Conservation (phyloP, 2,113 vertebrate genomes). For the Plotosus lineatus region DNA sequence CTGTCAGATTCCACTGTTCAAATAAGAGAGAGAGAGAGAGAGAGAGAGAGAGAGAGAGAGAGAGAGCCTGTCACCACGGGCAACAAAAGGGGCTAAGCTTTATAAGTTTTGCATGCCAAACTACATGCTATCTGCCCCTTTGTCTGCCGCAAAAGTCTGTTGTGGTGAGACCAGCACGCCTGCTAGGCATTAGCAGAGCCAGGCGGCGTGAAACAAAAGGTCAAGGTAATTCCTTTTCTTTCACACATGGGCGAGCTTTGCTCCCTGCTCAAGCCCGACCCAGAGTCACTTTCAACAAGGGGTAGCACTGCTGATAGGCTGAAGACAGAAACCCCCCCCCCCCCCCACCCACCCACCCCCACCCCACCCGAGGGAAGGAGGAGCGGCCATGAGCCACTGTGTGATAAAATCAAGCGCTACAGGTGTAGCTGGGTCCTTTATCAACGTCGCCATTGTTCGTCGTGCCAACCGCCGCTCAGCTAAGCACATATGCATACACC, state of each 20-base stretch:
- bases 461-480: constrained; percentile 38
- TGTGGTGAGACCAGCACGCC: constrained; percentile 58
- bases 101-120: constrained; percentile 57
- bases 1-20: constrained; percentile 49
- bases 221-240: constrained; percentile 53
- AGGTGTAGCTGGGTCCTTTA: constrained; percentile 60
- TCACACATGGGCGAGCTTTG: constrained; percentile 47
- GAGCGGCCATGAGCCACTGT: constrained; percentile 19
- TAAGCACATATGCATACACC: constrained; percentile 1
- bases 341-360: no score
- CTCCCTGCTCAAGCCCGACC: constrained; percentile 45
- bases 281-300: constrained; percentile 53
- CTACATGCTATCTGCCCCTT: constrained; percentile 53
- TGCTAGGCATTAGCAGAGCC: constrained; percentile 58
- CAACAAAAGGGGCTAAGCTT: constrained; percentile 48
- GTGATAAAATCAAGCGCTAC: constrained; percentile 61
- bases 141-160: constrained; percentile 53
- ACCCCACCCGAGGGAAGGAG: constrained; percentile 30
- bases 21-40: constrained; percentile 48
- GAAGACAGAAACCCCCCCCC: constrained; percentile 38
- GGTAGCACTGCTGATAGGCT: constrained; percentile 40
- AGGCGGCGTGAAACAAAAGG: constrained; percentile 62
- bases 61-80: constrained; percentile 52
- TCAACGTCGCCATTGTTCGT: constrained; percentile 60
- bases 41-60: constrained; percentile 32